Percentiles rank a stretch among this genome's conserved stretches.
phyloP scores from a whole-genome alignment of 2,797 vertebrate species.

The Hoplostethus atlanticus region DNA sequence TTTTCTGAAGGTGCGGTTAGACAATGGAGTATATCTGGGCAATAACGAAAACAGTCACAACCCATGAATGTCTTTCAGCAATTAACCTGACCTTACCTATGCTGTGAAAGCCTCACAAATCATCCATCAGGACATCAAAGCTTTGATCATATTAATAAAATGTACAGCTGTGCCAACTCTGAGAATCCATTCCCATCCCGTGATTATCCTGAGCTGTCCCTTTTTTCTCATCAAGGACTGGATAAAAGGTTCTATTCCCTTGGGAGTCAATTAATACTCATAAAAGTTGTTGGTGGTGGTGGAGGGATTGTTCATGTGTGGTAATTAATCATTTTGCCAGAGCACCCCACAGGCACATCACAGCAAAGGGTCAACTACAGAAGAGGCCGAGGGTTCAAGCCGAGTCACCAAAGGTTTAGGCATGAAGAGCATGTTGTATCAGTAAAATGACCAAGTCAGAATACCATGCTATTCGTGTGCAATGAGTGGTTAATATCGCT shows the following conservation, averaged over 20 bases:
- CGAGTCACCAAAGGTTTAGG: too few species aligned
- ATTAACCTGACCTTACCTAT: background rate
- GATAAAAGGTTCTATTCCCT: background rate
- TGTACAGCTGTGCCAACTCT: background rate
- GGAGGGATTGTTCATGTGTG: too few species aligned
- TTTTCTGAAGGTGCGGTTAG: background rate
- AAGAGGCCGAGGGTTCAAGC: too few species aligned
- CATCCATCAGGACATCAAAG: background rate
- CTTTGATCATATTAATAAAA: too few species aligned
- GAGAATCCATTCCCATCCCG: background rate
- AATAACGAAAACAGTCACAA: conserved; percentile 4
- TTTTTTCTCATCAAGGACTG: background rate
- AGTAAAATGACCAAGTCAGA: too few species aligned
- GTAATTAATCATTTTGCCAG: too few species aligned
- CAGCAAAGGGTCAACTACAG: too few species aligned
- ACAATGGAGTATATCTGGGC: conserved; percentile 18
- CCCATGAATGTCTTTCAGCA: background rate
- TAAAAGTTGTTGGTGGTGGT: background rate
- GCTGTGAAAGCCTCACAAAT: background rate
- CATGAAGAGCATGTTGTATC: too few species aligned
- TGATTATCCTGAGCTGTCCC: too few species aligned
- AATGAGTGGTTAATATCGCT: too few species aligned
- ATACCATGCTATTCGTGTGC: too few species aligned
- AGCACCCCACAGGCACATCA: too few species aligned
- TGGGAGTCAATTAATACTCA: conserved; percentile 15